These are phyloP conservation scores for Acrobasis repandana DNA, from an alignment of 2,888 invertebrate species.

Conservation along the genomic window DNA sequence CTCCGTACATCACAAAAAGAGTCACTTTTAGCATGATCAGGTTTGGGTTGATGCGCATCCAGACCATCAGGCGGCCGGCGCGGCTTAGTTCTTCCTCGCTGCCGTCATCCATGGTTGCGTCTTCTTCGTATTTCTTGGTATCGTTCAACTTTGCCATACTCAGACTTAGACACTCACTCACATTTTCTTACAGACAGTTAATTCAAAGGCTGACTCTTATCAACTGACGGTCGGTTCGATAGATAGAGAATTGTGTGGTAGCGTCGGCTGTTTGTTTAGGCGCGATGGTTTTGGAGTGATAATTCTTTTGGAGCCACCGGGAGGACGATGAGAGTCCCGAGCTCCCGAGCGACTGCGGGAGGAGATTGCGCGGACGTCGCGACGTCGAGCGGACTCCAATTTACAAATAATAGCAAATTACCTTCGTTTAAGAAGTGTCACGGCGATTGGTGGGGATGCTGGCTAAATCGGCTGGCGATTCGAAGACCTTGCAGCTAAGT, in stretches of 20 bases:
- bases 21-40: conserved; percentile 91
- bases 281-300: conserved; percentile 39
- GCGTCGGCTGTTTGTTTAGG: conserved; percentile 69
- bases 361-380: conserved; percentile 68
- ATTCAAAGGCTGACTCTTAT: conserved; percentile 69
- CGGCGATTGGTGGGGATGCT: conserved; percentile 79
- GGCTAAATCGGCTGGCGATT: conserved; percentile 78
- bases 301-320: conserved; percentile 53
- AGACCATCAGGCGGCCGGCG: conserved; percentile 71
- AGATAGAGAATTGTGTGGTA: conserved; percentile 50
- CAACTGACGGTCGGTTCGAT: conserved; percentile 68
- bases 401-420: conserved; percentile 83
- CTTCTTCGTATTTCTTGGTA: conserved; percentile 74
- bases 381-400: conserved; percentile 64
- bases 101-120: conserved; percentile 71
- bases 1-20: conserved; percentile 92
- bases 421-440: conserved; percentile 82
- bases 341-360: conserved; percentile 71
- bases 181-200: conserved; percentile 60
- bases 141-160: conserved; percentile 71
- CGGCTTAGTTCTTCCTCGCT: conserved; percentile 63
- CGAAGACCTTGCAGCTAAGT: conserved; percentile 78
- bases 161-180: conserved; percentile 39
- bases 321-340: conserved; percentile 65
- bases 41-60: conserved; percentile 87